Percentiles rank a stretch among this genome's conserved stretches.
Conservation (phyloP, 2,797 vertebrate species). For the Gymnothorax reevesii region DNA sequence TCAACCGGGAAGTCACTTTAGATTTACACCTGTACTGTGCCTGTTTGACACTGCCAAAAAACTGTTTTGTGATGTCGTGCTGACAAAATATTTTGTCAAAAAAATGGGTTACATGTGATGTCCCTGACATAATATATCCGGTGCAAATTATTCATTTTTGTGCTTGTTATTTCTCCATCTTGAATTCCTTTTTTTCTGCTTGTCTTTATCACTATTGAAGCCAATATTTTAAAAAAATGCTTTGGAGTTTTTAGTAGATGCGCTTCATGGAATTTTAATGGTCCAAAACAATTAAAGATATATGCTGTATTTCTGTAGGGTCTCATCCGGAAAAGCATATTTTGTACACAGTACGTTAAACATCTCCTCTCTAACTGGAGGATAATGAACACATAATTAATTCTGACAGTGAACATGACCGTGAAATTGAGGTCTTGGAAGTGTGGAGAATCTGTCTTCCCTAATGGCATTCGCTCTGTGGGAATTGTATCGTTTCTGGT, state of each 20-base stretch:
- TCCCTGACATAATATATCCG: background rate
- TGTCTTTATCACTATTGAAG: slow-evolving; percentile 43
- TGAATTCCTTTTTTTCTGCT: slow-evolving; percentile 28
- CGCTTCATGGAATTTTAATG: slow-evolving; percentile 30
- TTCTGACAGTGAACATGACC: slow-evolving; percentile 37
- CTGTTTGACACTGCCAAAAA: background rate
- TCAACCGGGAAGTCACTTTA: background rate
- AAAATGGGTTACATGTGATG: background rate
- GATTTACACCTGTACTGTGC: slow-evolving; percentile 19
- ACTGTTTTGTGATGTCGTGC: slow-evolving; percentile 29
- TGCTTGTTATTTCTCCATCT: slow-evolving; percentile 28
- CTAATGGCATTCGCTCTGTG: slow-evolving; percentile 20
- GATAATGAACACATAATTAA: slow-evolving; percentile 49
- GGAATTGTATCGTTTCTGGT: slow-evolving; percentile 20
- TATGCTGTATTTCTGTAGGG: slow-evolving; percentile 33
- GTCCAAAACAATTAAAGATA: slow-evolving; percentile 29
- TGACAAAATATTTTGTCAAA: slow-evolving; percentile 34
- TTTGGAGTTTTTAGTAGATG: slow-evolving; percentile 24
- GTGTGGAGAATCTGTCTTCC: slow-evolving; percentile 11
- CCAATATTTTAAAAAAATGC: slow-evolving; percentile 27
- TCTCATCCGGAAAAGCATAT: slow-evolving; percentile 23
- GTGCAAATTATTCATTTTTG: background rate
- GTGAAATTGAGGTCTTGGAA: slow-evolving; percentile 30
- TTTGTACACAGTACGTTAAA: slow-evolving; percentile 15
- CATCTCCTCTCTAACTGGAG: slow-evolving; percentile 14